Percentiles rank a stretch among this genome's conserved stretches.
phyloP scores from a whole-genome alignment of 2,888 invertebrate genomes.

The Caenorhabditis sp. region DNA sequence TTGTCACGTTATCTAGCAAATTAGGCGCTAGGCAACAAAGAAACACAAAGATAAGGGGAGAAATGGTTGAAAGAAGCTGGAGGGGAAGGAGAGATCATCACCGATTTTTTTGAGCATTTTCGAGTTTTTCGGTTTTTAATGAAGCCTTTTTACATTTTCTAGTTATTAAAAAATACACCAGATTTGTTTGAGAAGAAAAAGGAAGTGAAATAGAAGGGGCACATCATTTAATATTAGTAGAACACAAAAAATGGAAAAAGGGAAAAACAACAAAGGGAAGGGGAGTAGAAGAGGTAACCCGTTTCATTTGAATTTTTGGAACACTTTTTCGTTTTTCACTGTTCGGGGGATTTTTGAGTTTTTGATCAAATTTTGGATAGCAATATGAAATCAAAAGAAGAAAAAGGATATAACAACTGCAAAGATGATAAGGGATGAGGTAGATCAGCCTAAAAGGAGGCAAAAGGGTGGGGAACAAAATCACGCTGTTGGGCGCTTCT shows the following conservation, averaged over 20 bases:
- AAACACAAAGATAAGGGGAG: slow-evolving; percentile 9
- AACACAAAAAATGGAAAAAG: slow-evolving; percentile 38
- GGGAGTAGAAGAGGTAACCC: slow-evolving; percentile 3
- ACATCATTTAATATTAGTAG: slow-evolving; percentile 49
- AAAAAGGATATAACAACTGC: slow-evolving; percentile 47
- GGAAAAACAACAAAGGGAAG: slow-evolving; percentile 24
- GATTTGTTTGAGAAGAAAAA: slow-evolving; percentile 12
- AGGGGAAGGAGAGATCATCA: slow-evolving; percentile 45
- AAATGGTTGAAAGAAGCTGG: slow-evolving; percentile 20
- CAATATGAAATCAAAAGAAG: slow-evolving; percentile 43
- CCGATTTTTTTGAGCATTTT: slow-evolving; percentile 56
- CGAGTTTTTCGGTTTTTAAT: slow-evolving; percentile 23
- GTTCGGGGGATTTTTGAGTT: slow-evolving; percentile 17
- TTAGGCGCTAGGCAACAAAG: slow-evolving; percentile 47
- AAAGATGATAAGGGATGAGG: slow-evolving; percentile 37
- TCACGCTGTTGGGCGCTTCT: slow-evolving; percentile 50
- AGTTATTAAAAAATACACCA: slow-evolving; percentile 34
- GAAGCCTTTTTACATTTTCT: slow-evolving; percentile 35
- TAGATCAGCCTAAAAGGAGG: not conserved
- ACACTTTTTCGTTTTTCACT: slow-evolving; percentile 38
- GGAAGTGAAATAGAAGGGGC: slow-evolving; percentile 10
- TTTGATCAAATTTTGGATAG: slow-evolving; percentile 36
- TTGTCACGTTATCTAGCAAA: slow-evolving; percentile 22
- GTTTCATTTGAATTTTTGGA: slow-evolving; percentile 14
- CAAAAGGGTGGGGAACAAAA: not conserved